Percentiles rank a stretch among this genome's conserved stretches.
These are phyloP conservation scores for Platynereis dumerilii DNA, from an alignment of 2,888 invertebrate species.

Conservation along the genomic window DNA sequence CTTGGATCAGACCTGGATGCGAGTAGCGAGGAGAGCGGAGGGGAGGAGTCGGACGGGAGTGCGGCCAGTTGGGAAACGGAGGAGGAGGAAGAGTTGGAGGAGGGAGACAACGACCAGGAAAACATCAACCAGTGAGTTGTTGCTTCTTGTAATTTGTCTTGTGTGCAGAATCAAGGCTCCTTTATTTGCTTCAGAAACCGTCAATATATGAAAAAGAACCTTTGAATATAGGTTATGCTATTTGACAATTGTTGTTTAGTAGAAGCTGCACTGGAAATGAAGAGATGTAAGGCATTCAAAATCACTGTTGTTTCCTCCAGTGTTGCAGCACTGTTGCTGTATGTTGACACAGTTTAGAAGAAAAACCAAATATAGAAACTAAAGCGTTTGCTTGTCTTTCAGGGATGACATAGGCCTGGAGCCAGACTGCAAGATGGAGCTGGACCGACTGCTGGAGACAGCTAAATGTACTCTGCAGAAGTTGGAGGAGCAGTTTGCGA, in stretches of 20 bases:
- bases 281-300: too few species aligned
- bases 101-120: slow-evolving; percentile 3
- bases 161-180: too few species aligned
- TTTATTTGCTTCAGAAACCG: too few species aligned
- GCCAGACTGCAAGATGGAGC: slow-evolving; percentile 44
- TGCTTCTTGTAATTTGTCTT: not conserved
- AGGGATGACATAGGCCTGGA: slow-evolving; percentile 4
- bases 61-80: slow-evolving; percentile 54
- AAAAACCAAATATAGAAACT: too few species aligned
- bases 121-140: not conserved
- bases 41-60: slow-evolving; percentile 37
- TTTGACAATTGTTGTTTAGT: too few species aligned
- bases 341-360: too few species aligned
- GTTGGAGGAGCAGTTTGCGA: slow-evolving; percentile 42
- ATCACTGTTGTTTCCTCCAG: too few species aligned
- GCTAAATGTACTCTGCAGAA: slow-evolving; percentile 44
- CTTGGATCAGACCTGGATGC: slow-evolving; percentile 35
- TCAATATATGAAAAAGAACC: too few species aligned
- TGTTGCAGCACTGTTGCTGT: too few species aligned
- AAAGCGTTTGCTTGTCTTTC: not conserved
- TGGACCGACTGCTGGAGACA: slow-evolving; percentile 44
- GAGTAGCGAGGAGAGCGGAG: slow-evolving; percentile 35
- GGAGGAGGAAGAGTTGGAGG: slow-evolving; percentile 41
- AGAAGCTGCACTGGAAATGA: too few species aligned
- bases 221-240: too few species aligned